Evolutionary conservation across 2,113 vertebrate species (phyloP).

Genomic region (Xiphophorus hellerii): DNA sequence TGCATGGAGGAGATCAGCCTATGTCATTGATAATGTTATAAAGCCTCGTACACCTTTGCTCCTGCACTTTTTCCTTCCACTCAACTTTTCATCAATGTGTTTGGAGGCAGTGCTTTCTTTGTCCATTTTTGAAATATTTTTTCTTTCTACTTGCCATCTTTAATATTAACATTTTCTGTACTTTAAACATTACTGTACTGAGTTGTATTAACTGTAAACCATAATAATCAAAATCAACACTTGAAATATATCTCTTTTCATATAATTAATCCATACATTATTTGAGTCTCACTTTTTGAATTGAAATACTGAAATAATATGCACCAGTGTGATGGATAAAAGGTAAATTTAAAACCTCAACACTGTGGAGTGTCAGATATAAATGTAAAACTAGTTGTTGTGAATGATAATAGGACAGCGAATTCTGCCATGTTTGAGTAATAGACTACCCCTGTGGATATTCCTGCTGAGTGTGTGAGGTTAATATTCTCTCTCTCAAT

Average conservation of each 20-base stretch:
- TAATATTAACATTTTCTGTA: neutral
- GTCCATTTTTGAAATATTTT: neutral
- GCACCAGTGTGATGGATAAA: neutral
- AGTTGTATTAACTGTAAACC: neutral
- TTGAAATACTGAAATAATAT: neutral
- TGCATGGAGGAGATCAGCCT: neutral
- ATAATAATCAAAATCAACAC: neutral
- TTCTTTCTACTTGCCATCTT: neutral
- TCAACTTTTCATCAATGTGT: neutral
- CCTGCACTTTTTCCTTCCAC: neutral
- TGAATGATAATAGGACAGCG: conserved; percentile 45
- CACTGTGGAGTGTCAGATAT: conserved; percentile 25
- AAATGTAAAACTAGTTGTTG: conserved; percentile 43
- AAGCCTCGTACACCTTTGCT: neutral
- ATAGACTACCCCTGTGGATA: conserved; percentile 94
- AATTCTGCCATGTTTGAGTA: conserved; percentile 82
- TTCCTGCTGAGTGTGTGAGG: conserved; percentile 90
- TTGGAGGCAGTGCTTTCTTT: neutral
- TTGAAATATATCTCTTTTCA: neutral
- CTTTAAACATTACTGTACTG: too few relatives aligned
- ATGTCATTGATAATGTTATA: neutral
- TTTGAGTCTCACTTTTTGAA: neutral
- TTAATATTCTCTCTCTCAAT: conserved; percentile 99
- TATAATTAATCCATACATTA: neutral
- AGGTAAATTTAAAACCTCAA: neutral